These are phyloP conservation scores for Lasioglossum albipes DNA, from an alignment of 1,140 invertebrate genomes.

Conservation along the genomic window DNA sequence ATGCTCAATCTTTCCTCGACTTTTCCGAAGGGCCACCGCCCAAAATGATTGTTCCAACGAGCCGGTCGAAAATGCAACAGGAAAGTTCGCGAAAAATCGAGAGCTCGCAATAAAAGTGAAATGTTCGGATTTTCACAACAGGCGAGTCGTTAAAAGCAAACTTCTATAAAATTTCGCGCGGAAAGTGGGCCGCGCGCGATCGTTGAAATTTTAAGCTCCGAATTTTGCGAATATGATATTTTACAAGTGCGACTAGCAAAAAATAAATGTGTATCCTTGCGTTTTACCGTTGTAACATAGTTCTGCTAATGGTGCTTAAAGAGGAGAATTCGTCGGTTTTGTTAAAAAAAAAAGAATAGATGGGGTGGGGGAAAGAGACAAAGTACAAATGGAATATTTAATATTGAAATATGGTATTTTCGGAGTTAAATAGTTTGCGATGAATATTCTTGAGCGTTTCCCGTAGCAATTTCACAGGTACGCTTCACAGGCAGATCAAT, in stretches of 20 bases:
- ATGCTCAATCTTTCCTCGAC: too few species aligned
- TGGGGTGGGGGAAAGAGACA: too few species aligned
- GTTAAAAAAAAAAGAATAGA: too few species aligned
- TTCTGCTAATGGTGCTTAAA: not conserved
- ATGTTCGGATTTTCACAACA: constrained; percentile 1
- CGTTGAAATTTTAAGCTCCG: not conserved
- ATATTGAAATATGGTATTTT: too few species aligned
- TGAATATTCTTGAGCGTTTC: too few species aligned
- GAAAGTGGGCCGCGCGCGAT: not conserved
- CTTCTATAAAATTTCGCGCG: not conserved
- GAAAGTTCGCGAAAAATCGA: not conserved
- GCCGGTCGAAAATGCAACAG: not conserved
- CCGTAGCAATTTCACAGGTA: too few species aligned
- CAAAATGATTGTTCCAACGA: too few species aligned
- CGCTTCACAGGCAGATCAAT: not conserved
- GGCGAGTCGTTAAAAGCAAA: not conserved
- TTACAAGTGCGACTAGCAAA: not conserved
- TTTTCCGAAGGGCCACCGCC: too few species aligned
- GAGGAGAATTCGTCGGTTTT: not conserved
- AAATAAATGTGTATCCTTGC: not conserved
- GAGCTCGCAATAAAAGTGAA: not conserved
- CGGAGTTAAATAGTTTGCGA: too few species aligned
- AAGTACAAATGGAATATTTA: too few species aligned
- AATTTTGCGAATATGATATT: constrained; percentile 6
- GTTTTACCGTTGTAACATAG: not conserved